Evolutionary conservation across 1,140 invertebrate species (phyloP).

Genomic region (Drosophila bocqueti): DNA sequence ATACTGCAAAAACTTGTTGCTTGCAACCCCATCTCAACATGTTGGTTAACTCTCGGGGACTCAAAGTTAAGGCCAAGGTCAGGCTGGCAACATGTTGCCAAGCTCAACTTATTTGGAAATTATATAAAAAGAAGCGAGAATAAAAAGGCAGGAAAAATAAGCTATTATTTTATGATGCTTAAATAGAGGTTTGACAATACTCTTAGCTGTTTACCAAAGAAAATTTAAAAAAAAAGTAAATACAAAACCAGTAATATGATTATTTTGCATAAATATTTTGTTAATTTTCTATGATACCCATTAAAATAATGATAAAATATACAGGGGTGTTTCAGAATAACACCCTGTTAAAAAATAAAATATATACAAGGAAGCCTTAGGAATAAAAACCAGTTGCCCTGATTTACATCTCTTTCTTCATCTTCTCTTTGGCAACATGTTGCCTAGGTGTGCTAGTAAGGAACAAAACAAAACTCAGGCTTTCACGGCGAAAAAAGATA

Average conservation of each 20-base stretch:
- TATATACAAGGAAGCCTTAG: neutral
- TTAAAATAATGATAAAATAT: too few species aligned
- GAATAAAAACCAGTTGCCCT: conserved; percentile 25
- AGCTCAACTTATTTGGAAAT: conserved; percentile 11
- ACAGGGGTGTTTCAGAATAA: neutral
- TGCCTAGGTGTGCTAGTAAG: conserved; percentile 31
- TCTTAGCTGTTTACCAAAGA: neutral
- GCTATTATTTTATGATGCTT: too few species aligned
- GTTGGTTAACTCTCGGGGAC: conserved; percentile 33
- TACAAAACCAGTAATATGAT: too few species aligned
- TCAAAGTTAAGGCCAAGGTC: conserved; percentile 65
- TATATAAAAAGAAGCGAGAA: neutral
- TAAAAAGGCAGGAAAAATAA: neutral
- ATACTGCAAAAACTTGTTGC: conserved; percentile 56
- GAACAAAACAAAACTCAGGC: conserved; percentile 6
- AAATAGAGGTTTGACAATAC: neutral
- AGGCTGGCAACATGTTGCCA: conserved; percentile 46
- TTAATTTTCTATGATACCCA: too few species aligned
- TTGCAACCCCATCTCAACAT: conserved; percentile 38
- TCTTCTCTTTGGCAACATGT: conserved; percentile 42
- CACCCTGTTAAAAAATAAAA: neutral
- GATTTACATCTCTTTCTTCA: conserved; percentile 15
- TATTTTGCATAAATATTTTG: too few species aligned
- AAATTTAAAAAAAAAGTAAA: neutral
- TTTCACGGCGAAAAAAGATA: conserved; percentile 1